These are phyloP conservation scores for Platygyra sinensis DNA, from an alignment of 64 coral and sea anemone genomes.

Conservation along the genomic window DNA sequence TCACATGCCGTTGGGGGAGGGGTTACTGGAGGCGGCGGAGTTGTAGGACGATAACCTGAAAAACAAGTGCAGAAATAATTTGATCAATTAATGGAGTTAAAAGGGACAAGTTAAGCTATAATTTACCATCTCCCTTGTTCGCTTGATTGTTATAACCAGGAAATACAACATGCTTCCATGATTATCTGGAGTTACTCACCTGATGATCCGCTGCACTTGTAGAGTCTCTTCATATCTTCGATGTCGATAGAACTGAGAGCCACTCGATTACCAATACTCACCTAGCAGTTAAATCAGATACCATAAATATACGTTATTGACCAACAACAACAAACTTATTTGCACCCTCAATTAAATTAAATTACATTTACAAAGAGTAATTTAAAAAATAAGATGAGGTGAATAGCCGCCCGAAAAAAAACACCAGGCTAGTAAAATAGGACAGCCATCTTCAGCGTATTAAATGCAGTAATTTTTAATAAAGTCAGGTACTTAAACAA, in stretches of 20 bases:
- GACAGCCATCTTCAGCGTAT: too few relatives aligned
- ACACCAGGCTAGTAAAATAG: too few relatives aligned
- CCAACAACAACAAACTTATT: too few relatives aligned
- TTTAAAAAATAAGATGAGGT: too few relatives aligned
- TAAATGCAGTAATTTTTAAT: too few relatives aligned
- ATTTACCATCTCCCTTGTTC: neutral
- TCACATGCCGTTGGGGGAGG: neutral
- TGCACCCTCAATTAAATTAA: too few relatives aligned
- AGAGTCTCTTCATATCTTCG: constrained; percentile 17
- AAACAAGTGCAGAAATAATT: neutral
- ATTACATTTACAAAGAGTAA: too few relatives aligned
- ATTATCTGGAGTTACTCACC: neutral
- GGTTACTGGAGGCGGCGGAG: neutral
- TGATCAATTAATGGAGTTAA: neutral
- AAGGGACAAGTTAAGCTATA: neutral
- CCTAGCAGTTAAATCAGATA: neutral
- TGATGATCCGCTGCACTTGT: constrained; percentile 26
- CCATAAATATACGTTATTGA: too few relatives aligned
- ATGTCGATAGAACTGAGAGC: constrained; percentile 31
- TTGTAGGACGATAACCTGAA: neutral
- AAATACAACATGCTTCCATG: too few relatives aligned
- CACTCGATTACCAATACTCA: constrained; percentile 28
- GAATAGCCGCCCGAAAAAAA: too few relatives aligned
- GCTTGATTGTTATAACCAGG: too few relatives aligned
- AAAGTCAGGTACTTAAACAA: too few relatives aligned